Evolutionary conservation across 2,113 vertebrate species (phyloP).

Genomic region (Atrichornis clamosus): DNA sequence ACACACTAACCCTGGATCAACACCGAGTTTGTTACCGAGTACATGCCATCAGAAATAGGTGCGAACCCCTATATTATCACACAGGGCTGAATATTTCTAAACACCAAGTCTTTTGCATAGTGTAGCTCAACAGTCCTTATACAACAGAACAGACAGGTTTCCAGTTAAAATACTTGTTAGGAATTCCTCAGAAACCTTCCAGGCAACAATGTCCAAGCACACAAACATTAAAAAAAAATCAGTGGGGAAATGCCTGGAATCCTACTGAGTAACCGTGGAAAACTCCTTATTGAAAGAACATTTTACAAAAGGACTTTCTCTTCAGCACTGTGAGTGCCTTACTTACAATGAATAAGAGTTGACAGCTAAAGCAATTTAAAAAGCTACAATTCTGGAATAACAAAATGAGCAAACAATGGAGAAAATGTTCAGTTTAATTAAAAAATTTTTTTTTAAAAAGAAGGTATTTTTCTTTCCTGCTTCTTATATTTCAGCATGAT

Average conservation of each 20-base stretch:
- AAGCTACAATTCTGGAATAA: background rate
- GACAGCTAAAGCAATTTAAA: background rate
- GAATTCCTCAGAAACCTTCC: background rate
- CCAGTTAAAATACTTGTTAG: background rate
- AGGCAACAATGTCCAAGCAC: background rate
- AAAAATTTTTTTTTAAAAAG: background rate
- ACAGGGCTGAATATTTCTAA: background rate
- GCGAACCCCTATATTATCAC: background rate
- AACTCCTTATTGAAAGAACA: background rate
- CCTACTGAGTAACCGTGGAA: background rate
- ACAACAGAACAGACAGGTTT: background rate
- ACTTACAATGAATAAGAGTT: background rate
- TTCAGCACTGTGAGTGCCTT: background rate
- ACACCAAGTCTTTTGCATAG: background rate
- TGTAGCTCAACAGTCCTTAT: background rate
- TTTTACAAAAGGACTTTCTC: conserved; percentile 2
- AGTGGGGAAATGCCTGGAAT: background rate
- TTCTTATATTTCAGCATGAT: background rate
- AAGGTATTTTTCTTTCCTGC: background rate
- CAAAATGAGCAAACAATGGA: background rate
- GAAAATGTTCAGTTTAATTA: background rate
- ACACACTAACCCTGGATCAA: background rate
- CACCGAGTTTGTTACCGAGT: background rate
- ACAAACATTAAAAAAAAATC: background rate
- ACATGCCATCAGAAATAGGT: background rate